phyloP scores from a whole-genome alignment of 2,888 invertebrate species.

The Barypeithes pellucidus region DNA sequence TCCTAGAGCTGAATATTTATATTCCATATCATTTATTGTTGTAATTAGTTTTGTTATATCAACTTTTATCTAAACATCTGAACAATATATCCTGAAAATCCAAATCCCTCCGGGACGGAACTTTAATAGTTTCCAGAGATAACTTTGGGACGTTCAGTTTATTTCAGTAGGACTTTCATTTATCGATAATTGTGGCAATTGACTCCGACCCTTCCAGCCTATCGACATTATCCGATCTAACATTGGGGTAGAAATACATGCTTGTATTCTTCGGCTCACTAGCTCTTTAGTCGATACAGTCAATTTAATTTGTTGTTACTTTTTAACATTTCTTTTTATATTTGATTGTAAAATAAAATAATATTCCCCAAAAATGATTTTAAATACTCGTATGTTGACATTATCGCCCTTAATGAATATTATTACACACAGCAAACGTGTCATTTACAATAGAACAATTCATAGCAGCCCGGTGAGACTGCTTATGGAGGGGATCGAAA shows the following conservation, averaged over 20 bases:
- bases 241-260: slow-evolving; percentile 74
- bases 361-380: too few species aligned
- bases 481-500: too few species aligned
- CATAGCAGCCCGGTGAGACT: too few species aligned
- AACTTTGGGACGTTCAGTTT: slow-evolving; percentile 77
- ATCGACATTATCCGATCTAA: slow-evolving; percentile 73
- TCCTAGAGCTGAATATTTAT: too few species aligned
- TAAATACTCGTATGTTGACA: too few species aligned
- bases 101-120: slow-evolving; percentile 90
- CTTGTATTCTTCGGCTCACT: slow-evolving; percentile 65
- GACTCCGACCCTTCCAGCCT: slow-evolving; percentile 85
- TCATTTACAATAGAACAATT: too few species aligned
- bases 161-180: slow-evolving; percentile 76
- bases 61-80: slow-evolving; percentile 9
- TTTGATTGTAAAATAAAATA: too few species aligned
- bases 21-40: not conserved
- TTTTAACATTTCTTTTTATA: too few species aligned
- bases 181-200: slow-evolving; percentile 75
- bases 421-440: too few species aligned
- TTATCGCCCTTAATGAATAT: too few species aligned
- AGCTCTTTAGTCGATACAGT: not conserved
- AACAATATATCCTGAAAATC: slow-evolving; percentile 84
- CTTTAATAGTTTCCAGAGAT: slow-evolving; percentile 85
- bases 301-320: not conserved
- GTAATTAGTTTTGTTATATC: slow-evolving; percentile 10